Conservation (phyloP, 1,140 invertebrate genomes). For the Drosophila nebulosa region DNA sequence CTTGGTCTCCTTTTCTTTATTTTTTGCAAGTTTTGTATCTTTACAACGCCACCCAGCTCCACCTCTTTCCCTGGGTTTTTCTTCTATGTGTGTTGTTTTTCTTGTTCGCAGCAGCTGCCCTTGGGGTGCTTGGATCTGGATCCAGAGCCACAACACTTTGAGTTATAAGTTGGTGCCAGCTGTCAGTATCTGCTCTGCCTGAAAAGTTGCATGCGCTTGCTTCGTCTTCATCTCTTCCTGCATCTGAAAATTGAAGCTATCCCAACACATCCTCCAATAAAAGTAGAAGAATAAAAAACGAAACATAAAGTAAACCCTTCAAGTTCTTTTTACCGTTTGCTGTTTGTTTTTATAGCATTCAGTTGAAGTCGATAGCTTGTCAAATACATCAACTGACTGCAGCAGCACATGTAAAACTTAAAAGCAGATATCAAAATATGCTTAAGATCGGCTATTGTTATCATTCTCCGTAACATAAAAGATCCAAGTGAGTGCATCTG, state of each 20-base stretch:
- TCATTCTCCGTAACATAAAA: too few species aligned
- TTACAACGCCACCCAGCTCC: conserved; percentile 42
- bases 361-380: conserved; percentile 4
- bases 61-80: not conserved
- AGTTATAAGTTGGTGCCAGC: conserved; percentile 73
- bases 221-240: not conserved
- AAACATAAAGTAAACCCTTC: not conserved
- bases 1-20: conserved; percentile 21
- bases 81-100: conserved; percentile 22
- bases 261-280: not conserved
- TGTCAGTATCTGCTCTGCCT: conserved; percentile 56
- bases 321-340: not conserved
- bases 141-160: conserved; percentile 38
- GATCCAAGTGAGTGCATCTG: too few species aligned
- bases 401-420: not conserved
- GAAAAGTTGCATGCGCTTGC: conserved; percentile 38
- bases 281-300: not conserved
- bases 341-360: conserved; percentile 4
- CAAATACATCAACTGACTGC: not conserved
- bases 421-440: not conserved
- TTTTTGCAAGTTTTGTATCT: conserved; percentile 73
- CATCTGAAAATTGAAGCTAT: conserved; percentile 46
- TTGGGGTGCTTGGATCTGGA: conserved; percentile 40
- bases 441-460: too few species aligned
- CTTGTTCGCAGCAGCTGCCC: conserved; percentile 43